phyloP scores from a whole-genome alignment of 2,888 invertebrate genomes.

The Zele albiditarsus region DNA sequence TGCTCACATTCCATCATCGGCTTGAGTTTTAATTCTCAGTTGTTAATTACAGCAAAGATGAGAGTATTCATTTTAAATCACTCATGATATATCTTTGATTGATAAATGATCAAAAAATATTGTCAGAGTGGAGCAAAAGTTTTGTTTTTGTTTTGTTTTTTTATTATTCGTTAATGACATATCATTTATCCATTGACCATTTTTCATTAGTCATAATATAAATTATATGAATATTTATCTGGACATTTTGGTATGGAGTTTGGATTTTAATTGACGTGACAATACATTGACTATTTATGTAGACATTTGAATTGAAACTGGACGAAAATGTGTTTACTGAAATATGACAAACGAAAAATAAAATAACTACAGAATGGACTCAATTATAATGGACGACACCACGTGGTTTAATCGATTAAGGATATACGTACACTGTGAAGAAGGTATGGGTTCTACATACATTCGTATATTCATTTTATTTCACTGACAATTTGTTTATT shows the following conservation, averaged over 20 bases:
- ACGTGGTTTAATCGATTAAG: constrained; percentile 50
- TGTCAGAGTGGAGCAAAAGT: background rate
- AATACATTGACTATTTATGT: background rate
- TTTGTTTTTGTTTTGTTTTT: background rate
- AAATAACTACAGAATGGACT: constrained; percentile 26
- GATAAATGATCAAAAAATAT: background rate
- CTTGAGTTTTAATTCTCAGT: constrained; percentile 17
- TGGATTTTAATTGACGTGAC: background rate
- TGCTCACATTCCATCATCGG: constrained; percentile 72
- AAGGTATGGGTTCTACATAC: constrained; percentile 47
- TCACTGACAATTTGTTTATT: background rate
- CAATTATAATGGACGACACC: constrained; percentile 41
- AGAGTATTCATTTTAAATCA: background rate
- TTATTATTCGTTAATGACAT: background rate
- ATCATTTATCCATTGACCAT: constrained; percentile 4
- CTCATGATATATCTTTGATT: background rate
- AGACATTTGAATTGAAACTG: background rate
- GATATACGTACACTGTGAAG: constrained; percentile 45
- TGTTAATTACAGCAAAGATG: background rate
- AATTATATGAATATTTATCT: constrained; percentile 10
- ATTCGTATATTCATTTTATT: constrained; percentile 39
- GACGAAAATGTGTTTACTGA: background rate
- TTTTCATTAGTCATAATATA: constrained; percentile 17
- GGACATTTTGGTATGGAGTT: background rate
- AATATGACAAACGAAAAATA: background rate